Conservation (phyloP, 2,888 invertebrate species). For the Brachyptera risi region DNA sequence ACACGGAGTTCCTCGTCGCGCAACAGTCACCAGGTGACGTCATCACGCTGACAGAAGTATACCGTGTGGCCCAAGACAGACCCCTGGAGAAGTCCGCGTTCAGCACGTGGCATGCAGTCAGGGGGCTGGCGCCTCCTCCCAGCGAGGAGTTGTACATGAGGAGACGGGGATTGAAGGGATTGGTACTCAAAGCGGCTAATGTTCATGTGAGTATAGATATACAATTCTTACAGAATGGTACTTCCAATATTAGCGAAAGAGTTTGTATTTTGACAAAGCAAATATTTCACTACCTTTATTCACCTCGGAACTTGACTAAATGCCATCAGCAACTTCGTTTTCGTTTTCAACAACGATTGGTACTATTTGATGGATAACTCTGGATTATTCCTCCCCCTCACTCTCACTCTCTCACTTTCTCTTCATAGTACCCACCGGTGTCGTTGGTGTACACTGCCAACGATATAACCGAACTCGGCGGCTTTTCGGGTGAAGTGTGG, state of each 20-base stretch:
- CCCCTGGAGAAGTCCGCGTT: neutral
- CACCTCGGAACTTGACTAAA: too few species aligned
- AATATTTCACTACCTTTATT: too few species aligned
- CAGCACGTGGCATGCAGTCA: neutral
- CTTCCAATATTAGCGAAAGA: too few species aligned
- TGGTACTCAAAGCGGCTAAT: neutral
- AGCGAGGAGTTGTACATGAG: neutral
- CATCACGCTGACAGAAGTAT: neutral
- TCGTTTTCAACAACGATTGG: too few species aligned
- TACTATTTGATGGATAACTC: too few species aligned
- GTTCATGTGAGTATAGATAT: slow-evolving; percentile 5
- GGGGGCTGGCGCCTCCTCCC: neutral
- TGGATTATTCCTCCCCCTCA: too few species aligned
- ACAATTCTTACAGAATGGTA: too few species aligned
- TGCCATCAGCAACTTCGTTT: too few species aligned
- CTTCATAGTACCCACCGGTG: slow-evolving; percentile 9
- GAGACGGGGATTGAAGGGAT: neutral
- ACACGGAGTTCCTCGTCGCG: slow-evolving; percentile 12
- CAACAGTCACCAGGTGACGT: neutral
- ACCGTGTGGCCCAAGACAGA: neutral
- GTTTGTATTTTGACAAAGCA: too few species aligned
- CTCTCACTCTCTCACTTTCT: neutral
- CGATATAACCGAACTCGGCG: neutral
- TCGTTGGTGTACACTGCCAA: neutral
- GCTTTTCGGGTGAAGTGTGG: slow-evolving; percentile 11